Conservation (phyloP, 92 coral and sea anemone species). For the Paragorgia papillata region DNA sequence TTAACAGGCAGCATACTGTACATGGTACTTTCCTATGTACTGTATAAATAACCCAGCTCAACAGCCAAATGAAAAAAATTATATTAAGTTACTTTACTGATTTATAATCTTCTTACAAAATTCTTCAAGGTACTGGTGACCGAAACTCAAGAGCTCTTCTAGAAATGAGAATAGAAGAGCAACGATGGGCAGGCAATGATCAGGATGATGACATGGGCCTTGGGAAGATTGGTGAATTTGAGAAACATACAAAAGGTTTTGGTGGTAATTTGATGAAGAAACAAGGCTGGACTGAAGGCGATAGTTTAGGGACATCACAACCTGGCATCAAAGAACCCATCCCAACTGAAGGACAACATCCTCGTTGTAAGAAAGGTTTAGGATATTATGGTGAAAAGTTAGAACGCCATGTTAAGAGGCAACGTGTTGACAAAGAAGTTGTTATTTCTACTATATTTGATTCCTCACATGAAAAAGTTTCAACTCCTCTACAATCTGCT, state of each 20-base stretch:
- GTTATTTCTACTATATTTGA: slow-evolving; percentile 89
- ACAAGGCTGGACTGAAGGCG: slow-evolving; percentile 93
- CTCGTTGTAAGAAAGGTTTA: slow-evolving; percentile 84
- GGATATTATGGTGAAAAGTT: slow-evolving; percentile 95
- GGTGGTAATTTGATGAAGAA: slow-evolving; percentile 84
- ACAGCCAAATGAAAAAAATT: too few species aligned
- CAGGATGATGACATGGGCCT: slow-evolving; percentile 55
- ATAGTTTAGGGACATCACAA: slow-evolving; percentile 82
- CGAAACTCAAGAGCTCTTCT: slow-evolving; percentile 81
- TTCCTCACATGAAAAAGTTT: slow-evolving; percentile 60
- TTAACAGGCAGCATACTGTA: background rate
- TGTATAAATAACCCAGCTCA: too few species aligned
- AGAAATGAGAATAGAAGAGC: slow-evolving; percentile 81
- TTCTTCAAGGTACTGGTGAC: slow-evolving; percentile 80
- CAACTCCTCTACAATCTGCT: slow-evolving; percentile 66
- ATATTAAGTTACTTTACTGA: background rate
- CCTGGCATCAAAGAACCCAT: slow-evolving; percentile 84
- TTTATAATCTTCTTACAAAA: background rate
- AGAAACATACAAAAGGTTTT: slow-evolving; percentile 84
- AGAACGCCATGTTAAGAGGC: slow-evolving; percentile 71
- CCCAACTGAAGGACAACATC: slow-evolving; percentile 82
- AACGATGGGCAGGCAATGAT: slow-evolving; percentile 68
- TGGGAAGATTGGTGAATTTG: slow-evolving; percentile 90
- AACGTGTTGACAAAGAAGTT: slow-evolving; percentile 78
- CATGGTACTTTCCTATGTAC: background rate